Evolutionary conservation across 2,888 invertebrate genomes (phyloP).

Genomic region (Brenthis daphne): DNA sequence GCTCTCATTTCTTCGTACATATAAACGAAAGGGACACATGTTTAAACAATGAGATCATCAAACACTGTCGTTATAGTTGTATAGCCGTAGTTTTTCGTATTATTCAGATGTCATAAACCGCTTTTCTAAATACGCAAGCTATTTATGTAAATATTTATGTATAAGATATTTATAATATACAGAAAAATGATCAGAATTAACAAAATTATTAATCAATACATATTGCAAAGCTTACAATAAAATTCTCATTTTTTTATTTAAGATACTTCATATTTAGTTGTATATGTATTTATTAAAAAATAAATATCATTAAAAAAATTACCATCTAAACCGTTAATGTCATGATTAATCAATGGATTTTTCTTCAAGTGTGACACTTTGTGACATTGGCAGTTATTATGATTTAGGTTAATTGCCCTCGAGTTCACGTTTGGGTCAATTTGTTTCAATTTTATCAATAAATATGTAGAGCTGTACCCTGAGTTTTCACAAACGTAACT

Average conservation of each 20-base stretch:
- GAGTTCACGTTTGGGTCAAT: constrained; percentile 29
- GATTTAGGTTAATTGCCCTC: constrained; percentile 40
- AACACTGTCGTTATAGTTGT: constrained; percentile 6
- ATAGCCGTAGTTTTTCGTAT: background rate
- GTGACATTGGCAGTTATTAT: constrained; percentile 36
- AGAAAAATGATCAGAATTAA: no score
- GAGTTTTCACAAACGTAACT: background rate
- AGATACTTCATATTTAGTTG: no score
- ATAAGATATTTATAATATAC: no score
- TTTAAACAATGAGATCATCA: constrained; percentile 37
- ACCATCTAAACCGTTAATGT: background rate
- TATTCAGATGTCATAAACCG: background rate
- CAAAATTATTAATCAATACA: no score
- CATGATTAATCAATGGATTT: constrained; percentile 1
- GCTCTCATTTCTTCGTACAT: constrained; percentile 1
- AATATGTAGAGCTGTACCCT: background rate
- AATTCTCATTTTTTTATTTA: no score
- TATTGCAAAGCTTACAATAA: no score
- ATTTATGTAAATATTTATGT: no score
- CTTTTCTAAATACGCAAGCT: no score
- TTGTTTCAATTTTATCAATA: constrained; percentile 32
- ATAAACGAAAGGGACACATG: constrained; percentile 25
- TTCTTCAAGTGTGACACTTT: constrained; percentile 1
- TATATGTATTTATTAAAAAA: no score
- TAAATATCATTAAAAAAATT: background rate